These are phyloP conservation scores for Verasper variegatus DNA, from an alignment of 2,113 vertebrate genomes.

Conservation along the genomic window DNA sequence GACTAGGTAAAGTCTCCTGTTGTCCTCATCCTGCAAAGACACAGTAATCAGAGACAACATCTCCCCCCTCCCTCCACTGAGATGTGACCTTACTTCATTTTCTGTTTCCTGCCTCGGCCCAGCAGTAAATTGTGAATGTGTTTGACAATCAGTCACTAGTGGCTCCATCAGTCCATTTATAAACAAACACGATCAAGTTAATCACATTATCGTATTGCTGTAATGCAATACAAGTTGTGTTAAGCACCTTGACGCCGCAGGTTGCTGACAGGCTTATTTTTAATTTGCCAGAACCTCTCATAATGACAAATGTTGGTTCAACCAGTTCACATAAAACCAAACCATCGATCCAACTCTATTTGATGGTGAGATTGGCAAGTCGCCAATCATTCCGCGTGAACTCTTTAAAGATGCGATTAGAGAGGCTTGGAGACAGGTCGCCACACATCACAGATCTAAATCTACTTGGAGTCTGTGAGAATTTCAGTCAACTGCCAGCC, in stretches of 20 bases:
- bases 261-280: neutral
- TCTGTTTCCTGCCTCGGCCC: neutral
- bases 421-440: too few relatives aligned
- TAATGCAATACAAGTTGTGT: neutral
- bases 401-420: too few relatives aligned
- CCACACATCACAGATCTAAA: too few relatives aligned
- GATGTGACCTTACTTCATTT: neutral
- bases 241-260: neutral
- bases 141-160: neutral
- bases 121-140: neutral
- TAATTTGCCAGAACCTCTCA: neutral
- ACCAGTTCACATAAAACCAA: neutral
- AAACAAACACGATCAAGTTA: neutral
- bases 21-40: too few relatives aligned
- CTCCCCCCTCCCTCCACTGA: neutral
- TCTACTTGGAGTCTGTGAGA: too few relatives aligned
- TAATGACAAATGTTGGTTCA: neutral
- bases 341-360: neutral
- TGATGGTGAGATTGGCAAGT: too few relatives aligned
- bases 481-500: too few relatives aligned
- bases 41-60: neutral
- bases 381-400: too few relatives aligned
- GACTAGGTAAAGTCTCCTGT: too few relatives aligned
- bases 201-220: neutral
- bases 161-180: neutral